phyloP scores from a whole-genome alignment of 2,888 invertebrate species.

The Drosophila neonasuta region DNA sequence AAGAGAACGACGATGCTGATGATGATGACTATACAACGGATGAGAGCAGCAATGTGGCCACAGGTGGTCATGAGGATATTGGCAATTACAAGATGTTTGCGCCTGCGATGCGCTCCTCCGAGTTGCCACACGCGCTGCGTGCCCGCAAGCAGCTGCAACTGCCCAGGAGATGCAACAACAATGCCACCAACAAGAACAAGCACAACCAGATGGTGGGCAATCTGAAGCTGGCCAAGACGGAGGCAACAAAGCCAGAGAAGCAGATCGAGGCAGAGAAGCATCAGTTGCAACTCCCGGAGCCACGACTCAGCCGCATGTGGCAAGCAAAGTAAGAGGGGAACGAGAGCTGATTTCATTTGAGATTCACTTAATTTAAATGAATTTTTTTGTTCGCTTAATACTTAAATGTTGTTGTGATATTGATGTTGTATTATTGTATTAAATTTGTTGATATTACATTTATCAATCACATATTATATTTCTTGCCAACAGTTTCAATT shows the following conservation, averaged over 20 bases:
- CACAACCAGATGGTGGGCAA: neutral
- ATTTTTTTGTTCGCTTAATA: constrained; percentile 9
- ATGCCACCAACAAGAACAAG: neutral
- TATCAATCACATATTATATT: neutral
- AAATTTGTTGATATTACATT: constrained; percentile 5
- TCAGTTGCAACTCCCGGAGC: constrained; percentile 24
- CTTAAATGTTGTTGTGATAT: constrained; percentile 8
- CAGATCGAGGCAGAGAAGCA: constrained; percentile 1
- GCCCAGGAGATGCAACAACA: neutral
- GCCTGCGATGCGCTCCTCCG: constrained; percentile 48
- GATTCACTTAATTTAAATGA: constrained; percentile 4
- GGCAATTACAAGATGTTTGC: constrained; percentile 39
- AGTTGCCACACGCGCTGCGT: constrained; percentile 24
- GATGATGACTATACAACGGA: constrained; percentile 47
- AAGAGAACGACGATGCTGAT: neutral
- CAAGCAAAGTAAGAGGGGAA: neutral
- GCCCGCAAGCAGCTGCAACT: neutral
- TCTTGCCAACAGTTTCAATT: neutral
- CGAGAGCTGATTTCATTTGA: neutral
- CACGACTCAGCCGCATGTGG: constrained; percentile 40
- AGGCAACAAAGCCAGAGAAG: neutral
- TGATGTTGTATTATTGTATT: neutral
- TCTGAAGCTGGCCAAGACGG: neutral
- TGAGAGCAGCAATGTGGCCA: constrained; percentile 24
- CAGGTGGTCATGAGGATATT: constrained; percentile 18